phyloP scores from a whole-genome alignment of 2,113 vertebrate genomes.

The Campylomormyrus numenius region DNA sequence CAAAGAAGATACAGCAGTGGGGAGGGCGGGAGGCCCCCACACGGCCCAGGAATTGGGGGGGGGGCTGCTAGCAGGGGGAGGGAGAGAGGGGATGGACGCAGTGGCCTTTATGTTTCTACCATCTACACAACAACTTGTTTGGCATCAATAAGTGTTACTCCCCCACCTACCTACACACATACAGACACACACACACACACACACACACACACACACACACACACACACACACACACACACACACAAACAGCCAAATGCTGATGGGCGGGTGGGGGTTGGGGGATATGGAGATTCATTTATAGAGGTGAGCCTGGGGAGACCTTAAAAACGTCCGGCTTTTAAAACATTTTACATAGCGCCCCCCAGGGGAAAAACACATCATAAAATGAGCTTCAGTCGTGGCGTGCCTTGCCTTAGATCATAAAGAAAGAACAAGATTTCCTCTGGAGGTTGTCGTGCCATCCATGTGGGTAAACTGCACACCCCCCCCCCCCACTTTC shows the following conservation, averaged over 20 bases:
- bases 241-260: constrained; percentile 17
- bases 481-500: not conserved
- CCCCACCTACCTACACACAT: not conserved
- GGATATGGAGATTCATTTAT: constrained; percentile 11
- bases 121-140: constrained; percentile 37
- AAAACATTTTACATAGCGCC: not conserved
- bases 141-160: constrained; percentile 38
- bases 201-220: not conserved
- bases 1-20: not conserved
- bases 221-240: not conserved
- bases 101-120: constrained; percentile 31
- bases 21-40: not conserved
- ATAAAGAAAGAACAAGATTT: not conserved
- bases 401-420: not conserved
- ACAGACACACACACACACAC: not conserved
- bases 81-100: constrained; percentile 26
- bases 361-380: not conserved
- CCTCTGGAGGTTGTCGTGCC: not conserved
- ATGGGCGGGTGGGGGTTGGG: no score
- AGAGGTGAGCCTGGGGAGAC: not conserved
- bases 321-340: not conserved
- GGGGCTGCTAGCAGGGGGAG: no score
- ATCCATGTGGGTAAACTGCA: not conserved
- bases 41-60: not conserved
- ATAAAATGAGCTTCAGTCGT: not conserved